Evolutionary conservation across 2,113 vertebrate genomes (phyloP).

Genomic region (Capreolus pygargus): DNA sequence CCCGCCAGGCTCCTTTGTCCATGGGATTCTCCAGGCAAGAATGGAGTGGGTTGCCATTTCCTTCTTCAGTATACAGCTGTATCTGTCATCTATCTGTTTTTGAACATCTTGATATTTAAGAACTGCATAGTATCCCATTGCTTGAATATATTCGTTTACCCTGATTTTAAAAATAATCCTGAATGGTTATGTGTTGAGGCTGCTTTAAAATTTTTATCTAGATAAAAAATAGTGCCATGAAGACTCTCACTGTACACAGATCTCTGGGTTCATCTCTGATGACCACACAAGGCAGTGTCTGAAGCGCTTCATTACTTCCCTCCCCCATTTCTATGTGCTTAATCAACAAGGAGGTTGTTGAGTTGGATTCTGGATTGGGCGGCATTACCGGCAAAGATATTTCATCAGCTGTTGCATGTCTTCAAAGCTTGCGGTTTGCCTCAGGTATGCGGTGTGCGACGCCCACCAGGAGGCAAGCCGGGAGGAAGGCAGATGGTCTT

Average conservation of each 20-base stretch:
- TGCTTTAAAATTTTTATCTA: not conserved
- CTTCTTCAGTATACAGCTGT: not conserved
- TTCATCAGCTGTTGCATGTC: fast-evolving
- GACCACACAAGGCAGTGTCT: too few species aligned
- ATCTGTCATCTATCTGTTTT: not conserved
- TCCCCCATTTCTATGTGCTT: not conserved
- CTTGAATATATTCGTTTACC: not conserved
- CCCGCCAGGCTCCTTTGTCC: not conserved
- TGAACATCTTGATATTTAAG: not conserved
- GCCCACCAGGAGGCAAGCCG: not conserved
- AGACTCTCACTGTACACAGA: not conserved
- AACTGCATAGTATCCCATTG: not conserved
- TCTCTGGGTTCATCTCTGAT: not conserved
- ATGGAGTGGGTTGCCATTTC: not conserved
- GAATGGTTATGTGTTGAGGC: not conserved
- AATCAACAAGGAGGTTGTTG: not conserved
- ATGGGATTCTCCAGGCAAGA: not conserved
- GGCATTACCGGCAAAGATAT: too few species aligned
- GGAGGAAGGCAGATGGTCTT: too few species aligned
- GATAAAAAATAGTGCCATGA: not conserved
- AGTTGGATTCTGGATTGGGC: not conserved
- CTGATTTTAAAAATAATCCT: not conserved
- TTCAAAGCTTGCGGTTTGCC: not conserved
- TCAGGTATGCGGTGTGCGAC: fast-evolving
- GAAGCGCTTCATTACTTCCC: not conserved